Evolutionary conservation across 2,888 invertebrate genomes (phyloP).

Genomic region (Iselma pallidipennis): DNA sequence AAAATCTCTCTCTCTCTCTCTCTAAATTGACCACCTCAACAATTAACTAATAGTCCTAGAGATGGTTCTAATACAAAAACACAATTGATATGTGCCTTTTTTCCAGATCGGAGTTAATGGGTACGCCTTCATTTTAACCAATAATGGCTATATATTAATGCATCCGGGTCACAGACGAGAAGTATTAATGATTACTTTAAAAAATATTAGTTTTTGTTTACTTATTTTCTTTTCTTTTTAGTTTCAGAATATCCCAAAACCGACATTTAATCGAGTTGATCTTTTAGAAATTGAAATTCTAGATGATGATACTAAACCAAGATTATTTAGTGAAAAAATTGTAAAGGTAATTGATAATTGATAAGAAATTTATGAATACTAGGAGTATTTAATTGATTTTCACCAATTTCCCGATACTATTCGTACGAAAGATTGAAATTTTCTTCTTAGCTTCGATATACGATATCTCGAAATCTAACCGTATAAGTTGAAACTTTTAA

Average conservation of each 20-base stretch:
- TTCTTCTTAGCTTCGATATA: too few relatives aligned
- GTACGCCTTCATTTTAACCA: slow-evolving; percentile 92
- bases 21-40: too few relatives aligned
- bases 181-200: slow-evolving; percentile 59
- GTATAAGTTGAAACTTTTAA: too few relatives aligned
- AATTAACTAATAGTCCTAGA: too few relatives aligned
- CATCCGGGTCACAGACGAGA: slow-evolving; percentile 93
- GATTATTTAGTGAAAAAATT: slow-evolving; percentile 69
- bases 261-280: slow-evolving; percentile 96
- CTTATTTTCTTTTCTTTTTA: slow-evolving; percentile 26
- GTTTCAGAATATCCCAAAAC: slow-evolving; percentile 72
- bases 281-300: slow-evolving; percentile 92
- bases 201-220: neutral
- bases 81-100: too few relatives aligned
- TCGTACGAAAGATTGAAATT: too few relatives aligned
- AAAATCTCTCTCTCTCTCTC: neutral
- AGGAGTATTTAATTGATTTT: too few relatives aligned
- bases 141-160: slow-evolving; percentile 91
- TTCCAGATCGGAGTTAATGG: slow-evolving; percentile 90
- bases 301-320: slow-evolving; percentile 65
- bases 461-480: too few relatives aligned
- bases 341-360: slow-evolving; percentile 50
- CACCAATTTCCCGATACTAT: too few relatives aligned
- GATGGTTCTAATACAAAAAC: too few relatives aligned
- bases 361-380: too few relatives aligned